These are phyloP conservation scores for Chionoecetes opilio DNA, from an alignment of 1,140 invertebrate species.

Conservation along the genomic window DNA sequence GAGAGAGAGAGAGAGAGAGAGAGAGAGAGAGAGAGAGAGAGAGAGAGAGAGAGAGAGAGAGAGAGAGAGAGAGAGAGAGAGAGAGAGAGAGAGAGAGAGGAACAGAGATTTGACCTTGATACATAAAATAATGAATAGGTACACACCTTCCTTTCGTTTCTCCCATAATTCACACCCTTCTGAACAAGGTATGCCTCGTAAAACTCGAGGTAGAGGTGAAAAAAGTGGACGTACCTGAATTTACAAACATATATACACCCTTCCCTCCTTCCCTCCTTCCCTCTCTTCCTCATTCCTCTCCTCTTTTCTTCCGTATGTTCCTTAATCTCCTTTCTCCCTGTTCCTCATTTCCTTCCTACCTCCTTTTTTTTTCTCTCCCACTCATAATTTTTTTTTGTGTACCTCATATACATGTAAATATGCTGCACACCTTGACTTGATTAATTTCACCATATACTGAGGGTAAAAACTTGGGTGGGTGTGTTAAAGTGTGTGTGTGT, in stretches of 20 bases:
- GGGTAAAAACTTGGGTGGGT: neutral
- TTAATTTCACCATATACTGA: no score
- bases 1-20: no score
- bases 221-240: neutral
- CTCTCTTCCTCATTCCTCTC: neutral
- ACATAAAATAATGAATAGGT: neutral
- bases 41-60: no score
- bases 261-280: neutral
- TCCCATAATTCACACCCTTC: neutral
- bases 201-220: neutral
- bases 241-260: neutral
- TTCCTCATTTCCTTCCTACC: no score
- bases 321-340: neutral
- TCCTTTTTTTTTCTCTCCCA: neutral
- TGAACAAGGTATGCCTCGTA: neutral
- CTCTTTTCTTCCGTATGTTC: neutral
- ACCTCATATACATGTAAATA: neutral
- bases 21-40: no score
- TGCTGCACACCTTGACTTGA: no score
- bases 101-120: neutral
- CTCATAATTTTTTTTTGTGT: neutral
- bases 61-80: no score
- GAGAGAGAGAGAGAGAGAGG: no score
- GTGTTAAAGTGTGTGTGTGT: neutral
- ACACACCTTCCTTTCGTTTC: no score